Conservation (phyloP, 1,140 invertebrate species). For the Orussus abietinus region DNA sequence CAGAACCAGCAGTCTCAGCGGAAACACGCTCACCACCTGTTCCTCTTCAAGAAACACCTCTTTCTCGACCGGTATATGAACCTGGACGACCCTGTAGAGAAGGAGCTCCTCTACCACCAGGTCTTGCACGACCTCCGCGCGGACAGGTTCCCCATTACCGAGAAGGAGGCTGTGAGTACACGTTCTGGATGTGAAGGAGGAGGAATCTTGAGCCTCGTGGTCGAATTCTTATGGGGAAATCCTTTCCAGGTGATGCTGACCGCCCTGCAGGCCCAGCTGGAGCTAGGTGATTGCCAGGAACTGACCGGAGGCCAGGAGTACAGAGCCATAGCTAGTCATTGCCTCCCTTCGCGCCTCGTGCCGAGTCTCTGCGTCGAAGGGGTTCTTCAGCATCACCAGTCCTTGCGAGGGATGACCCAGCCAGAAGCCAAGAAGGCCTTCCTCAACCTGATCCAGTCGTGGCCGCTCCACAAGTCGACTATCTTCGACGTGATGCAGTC, state of each 20-base stretch:
- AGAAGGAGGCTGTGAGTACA: conserved; percentile 83
- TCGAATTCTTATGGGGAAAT: conserved; percentile 7
- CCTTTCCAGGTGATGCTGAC: conserved; percentile 80
- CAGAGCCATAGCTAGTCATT: conserved; percentile 70
- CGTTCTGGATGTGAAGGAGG: background rate
- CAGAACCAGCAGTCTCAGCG: conserved; percentile 42
- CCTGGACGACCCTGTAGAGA: conserved; percentile 83
- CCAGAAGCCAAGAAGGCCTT: conserved; percentile 88
- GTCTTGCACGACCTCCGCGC: conserved; percentile 84
- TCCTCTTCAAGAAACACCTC: conserved; percentile 89
- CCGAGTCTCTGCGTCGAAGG: conserved; percentile 71
- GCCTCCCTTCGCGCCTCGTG: conserved; percentile 76
- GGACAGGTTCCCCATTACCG: conserved; percentile 86
- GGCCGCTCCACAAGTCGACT: conserved; percentile 88
- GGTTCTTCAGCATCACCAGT: conserved; percentile 83
- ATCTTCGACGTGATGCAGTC: conserved; percentile 97
- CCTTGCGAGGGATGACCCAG: conserved; percentile 77
- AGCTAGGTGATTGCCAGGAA: conserved; percentile 78
- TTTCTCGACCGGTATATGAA: conserved; percentile 85
- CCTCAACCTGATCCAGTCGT: conserved; percentile 89
- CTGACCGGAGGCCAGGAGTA: conserved; percentile 62
- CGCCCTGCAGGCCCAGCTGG: conserved; percentile 88
- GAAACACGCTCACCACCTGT: conserved; percentile 61
- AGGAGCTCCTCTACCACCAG: conserved; percentile 95
- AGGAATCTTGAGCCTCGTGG: background rate